Conservation (phyloP, 2,888 invertebrate species). For the Sinotaia quadrata region DNA sequence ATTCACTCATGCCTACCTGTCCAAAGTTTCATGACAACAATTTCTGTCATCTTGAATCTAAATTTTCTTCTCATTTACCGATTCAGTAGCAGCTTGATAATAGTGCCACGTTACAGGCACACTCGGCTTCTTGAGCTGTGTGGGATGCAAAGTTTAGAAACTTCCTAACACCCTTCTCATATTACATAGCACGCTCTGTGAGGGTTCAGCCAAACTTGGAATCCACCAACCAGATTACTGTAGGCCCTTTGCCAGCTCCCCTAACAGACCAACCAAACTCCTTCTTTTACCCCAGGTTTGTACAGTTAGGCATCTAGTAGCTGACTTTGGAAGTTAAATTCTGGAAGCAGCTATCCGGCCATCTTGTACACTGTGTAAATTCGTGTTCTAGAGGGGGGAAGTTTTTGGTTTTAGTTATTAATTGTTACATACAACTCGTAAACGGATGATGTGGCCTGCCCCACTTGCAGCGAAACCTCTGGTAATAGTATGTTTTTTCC, state of each 20-base stretch:
- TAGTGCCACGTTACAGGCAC: too few relatives aligned
- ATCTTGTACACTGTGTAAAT: neutral
- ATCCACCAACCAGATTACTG: constrained; percentile 33
- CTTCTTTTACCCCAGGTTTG: constrained; percentile 15
- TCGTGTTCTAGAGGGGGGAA: constrained; percentile 14
- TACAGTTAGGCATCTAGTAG: constrained; percentile 1
- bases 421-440: neutral
- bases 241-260: constrained; percentile 2
- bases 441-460: constrained; percentile 41
- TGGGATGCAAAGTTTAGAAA: constrained; percentile 2
- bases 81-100: too few relatives aligned
- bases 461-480: constrained; percentile 39
- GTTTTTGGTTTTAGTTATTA: neutral
- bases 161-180: constrained; percentile 25
- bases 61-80: too few relatives aligned
- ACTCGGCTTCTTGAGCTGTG: constrained; percentile 6
- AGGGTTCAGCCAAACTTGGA: constrained; percentile 25
- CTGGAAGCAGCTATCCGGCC: too few relatives aligned
- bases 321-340: neutral
- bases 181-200: constrained; percentile 13
- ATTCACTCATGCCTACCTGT: too few relatives aligned
- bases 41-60: too few relatives aligned
- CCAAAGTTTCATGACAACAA: too few relatives aligned
- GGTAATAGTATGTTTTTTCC: constrained; percentile 31
- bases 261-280: constrained; percentile 29